These are phyloP conservation scores for Ips typographus DNA, from an alignment of 1,140 invertebrate species.

Conservation along the genomic window DNA sequence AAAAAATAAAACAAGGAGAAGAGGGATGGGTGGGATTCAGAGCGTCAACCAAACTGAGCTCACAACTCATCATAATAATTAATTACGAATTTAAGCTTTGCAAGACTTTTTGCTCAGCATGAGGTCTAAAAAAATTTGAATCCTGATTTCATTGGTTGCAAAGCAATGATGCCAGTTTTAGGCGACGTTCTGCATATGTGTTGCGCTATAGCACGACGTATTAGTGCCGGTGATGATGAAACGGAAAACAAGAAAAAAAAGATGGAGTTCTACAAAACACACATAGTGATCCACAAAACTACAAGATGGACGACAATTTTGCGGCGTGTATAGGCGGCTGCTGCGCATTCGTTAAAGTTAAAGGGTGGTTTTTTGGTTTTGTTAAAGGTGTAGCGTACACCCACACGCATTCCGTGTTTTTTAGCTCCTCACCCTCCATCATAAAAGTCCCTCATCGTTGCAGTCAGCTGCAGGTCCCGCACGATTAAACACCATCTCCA, in stretches of 20 bases:
- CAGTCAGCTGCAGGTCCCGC: constrained; percentile 25
- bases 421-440: constrained; percentile 40
- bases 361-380: constrained; percentile 35
- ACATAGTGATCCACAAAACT: constrained; percentile 14
- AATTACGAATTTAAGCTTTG: too few species aligned
- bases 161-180: too few species aligned
- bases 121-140: too few species aligned
- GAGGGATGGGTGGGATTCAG: not conserved
- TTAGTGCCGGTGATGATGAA: constrained; percentile 29
- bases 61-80: not conserved
- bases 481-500: constrained; percentile 17
- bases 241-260: constrained; percentile 10
- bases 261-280: not conserved
- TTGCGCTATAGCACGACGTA: constrained; percentile 31
- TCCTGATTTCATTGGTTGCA: too few species aligned
- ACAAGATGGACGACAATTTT: constrained; percentile 26
- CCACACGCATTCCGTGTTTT: constrained; percentile 36
- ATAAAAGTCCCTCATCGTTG: constrained; percentile 35
- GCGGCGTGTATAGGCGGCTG: constrained; percentile 25
- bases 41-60: constrained; percentile 1
- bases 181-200: not conserved
- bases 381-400: constrained; percentile 46
- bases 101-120: too few species aligned
- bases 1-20: constrained; percentile 24
- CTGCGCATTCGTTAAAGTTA: constrained; percentile 35